These are phyloP conservation scores for Parambassis ranga DNA, from an alignment of 2,797 vertebrate genomes.

Conservation along the genomic window DNA sequence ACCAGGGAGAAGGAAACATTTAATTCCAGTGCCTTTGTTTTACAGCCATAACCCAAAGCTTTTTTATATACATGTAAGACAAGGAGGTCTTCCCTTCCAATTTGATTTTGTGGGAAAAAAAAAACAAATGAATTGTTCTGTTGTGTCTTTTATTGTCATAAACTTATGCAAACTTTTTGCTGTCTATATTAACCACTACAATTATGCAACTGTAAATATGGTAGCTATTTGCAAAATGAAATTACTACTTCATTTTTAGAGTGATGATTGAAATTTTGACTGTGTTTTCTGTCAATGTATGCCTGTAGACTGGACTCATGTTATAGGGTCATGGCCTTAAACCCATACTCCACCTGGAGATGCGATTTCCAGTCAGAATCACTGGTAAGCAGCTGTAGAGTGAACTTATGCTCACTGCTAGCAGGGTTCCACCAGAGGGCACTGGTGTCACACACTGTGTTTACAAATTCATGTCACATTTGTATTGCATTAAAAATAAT, in stretches of 20 bases:
- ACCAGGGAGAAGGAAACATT: no score
- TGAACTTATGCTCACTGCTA: not conserved
- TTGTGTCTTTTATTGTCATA: constrained; percentile 3
- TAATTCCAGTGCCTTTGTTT: constrained; percentile 35
- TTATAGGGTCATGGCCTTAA: not conserved
- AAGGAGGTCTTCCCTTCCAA: constrained; percentile 35
- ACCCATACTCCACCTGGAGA: not conserved
- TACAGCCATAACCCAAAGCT: constrained; percentile 62
- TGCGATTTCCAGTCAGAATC: not conserved
- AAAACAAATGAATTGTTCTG: constrained; percentile 2
- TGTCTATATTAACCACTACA: constrained; percentile 23
- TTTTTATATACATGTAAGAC: constrained; percentile 44
- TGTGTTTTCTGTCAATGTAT: no score
- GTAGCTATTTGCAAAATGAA: constrained; percentile 28
- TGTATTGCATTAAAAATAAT: constrained; percentile 36
- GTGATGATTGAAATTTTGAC: constrained; percentile 40
- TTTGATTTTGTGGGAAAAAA: constrained; percentile 17
- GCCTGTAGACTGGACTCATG: not conserved
- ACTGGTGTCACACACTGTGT: constrained; percentile 51
- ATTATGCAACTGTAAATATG: constrained; percentile 63
- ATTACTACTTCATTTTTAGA: constrained; percentile 30
- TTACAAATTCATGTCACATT: constrained; percentile 38
- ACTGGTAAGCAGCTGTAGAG: not conserved
- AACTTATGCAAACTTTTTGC: constrained; percentile 28
- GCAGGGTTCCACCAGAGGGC: constrained; percentile 69